Evolutionary conservation across 2,113 vertebrate genomes (phyloP), one percentile per base, ranked within the genome.

Genomic region (Rhynchomys soricoides): DNA sequence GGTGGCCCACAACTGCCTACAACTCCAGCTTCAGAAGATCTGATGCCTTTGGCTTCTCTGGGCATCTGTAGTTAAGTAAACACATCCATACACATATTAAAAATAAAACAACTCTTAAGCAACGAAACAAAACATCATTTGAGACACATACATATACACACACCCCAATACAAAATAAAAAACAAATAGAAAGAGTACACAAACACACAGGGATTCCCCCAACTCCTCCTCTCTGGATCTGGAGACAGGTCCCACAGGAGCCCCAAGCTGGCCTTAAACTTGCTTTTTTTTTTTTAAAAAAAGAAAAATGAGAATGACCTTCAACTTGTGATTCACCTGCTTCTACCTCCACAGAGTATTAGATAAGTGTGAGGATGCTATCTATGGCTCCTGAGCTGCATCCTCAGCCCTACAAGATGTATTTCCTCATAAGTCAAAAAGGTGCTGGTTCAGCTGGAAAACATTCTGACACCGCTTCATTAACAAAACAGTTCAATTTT

Each of bases 351-450:
- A 66, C 45, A 4, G 31, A 66, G 4, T 71, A 21, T 15, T 10
- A 50, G 26, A 1, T 50, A n/a, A 13, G 19, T n/a, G 22, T 71
- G 66, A 87, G 13, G 34, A 55, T 10, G 66, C 45, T 52, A 73
- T 24, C 37, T 52, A 40, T 37, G 74, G 55, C 40, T 64, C 24
- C 19, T 34, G 31, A 78, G 57, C 40, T 16, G 16, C 4, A 19
- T 1, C 34, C 31, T 59, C 59, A 78, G 43, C 15, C 31, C 75
- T 13, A 57, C 21, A 70, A 57, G 40, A 17, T 5, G 71, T 95
- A 48, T 91, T 90, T 93, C 55, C 45, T 91, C 52, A 95, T 24
- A 96, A 86, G 37, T 29, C n/a, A 73, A 73, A 95, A 95, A 59
- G 68, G 37, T 10, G 22, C 0, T 89, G 57, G 59, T 92, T 95